These are phyloP conservation scores for Catharus ustulatus DNA, from an alignment of 2,797 vertebrate species.

Conservation along the genomic window DNA sequence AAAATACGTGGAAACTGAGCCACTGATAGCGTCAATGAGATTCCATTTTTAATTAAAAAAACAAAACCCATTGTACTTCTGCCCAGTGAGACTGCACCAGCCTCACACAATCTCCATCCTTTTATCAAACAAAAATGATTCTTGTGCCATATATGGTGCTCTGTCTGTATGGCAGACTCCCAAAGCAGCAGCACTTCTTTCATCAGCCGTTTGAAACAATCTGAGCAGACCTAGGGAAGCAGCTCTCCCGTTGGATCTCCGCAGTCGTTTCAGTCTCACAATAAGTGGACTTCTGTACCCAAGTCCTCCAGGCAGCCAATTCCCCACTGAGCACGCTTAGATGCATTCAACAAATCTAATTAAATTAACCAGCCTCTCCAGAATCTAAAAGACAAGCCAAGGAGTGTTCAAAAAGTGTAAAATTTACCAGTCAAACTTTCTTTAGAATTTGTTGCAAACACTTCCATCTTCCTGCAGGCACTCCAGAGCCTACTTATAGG, in stretches of 20 bases:
- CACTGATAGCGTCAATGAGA: not conserved
- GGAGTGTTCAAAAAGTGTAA: not conserved
- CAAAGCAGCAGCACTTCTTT: slow-evolving; percentile 31
- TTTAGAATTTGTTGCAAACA: not conserved
- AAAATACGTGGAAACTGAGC: not conserved
- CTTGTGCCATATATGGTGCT: not conserved
- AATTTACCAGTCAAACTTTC: not conserved
- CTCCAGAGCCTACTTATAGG: not conserved
- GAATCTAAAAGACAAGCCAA: not conserved
- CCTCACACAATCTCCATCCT: not conserved
- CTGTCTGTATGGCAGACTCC: not conserved
- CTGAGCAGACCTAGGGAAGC: not conserved
- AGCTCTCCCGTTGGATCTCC: not conserved
- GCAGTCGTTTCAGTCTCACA: not conserved
- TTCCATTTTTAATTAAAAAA: slow-evolving; percentile 40
- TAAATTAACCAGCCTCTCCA: slow-evolving; percentile 30
- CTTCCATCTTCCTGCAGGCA: not conserved
- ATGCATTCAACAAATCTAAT: slow-evolving; percentile 6
- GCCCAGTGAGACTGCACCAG: slow-evolving; percentile 13
- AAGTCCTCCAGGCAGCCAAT: not conserved
- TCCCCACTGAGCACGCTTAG: not conserved
- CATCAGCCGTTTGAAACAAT: not conserved
- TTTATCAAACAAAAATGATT: slow-evolving; percentile 35
- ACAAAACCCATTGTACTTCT: not conserved
- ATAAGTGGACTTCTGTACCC: not conserved